Conservation (phyloP, 2,888 invertebrate species). For the Sinotaia quadrata region DNA sequence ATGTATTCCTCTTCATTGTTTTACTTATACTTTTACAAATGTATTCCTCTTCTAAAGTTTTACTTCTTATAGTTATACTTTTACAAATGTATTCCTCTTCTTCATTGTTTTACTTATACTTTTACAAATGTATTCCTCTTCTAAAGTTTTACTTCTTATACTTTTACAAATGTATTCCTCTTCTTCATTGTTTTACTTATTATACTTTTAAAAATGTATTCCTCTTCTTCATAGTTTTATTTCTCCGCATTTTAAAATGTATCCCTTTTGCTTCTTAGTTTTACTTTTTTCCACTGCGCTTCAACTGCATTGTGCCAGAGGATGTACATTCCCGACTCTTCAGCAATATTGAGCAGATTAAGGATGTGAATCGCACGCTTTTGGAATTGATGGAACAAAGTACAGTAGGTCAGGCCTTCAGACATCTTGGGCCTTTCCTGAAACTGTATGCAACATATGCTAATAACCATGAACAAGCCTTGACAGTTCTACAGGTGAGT, state of each 20-base stretch:
- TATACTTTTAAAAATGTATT: neutral
- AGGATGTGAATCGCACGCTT: slow-evolving; percentile 73
- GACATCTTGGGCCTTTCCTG: slow-evolving; percentile 82
- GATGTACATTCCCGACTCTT: slow-evolving; percentile 64
- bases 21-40: too few relatives aligned
- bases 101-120: too few relatives aligned
- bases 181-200: neutral
- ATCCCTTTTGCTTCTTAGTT: slow-evolving; percentile 52
- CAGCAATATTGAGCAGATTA: slow-evolving; percentile 69
- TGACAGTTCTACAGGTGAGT: slow-evolving; percentile 78
- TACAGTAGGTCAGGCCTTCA: slow-evolving; percentile 80
- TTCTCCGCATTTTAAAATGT: too few relatives aligned
- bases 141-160: neutral
- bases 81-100: too few relatives aligned
- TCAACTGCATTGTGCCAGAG: slow-evolving; percentile 62
- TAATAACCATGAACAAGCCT: slow-evolving; percentile 80
- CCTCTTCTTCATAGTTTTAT: neutral
- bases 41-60: too few relatives aligned
- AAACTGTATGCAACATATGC: slow-evolving; percentile 86
- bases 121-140: neutral
- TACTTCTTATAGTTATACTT: too few relatives aligned
- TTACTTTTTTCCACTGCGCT: slow-evolving; percentile 68
- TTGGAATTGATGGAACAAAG: slow-evolving; percentile 71
- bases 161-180: neutral
- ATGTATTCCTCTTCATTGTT: too few relatives aligned